phyloP scores from a whole-genome alignment of 2,113 vertebrate genomes.

The Hipposideros armiger region DNA sequence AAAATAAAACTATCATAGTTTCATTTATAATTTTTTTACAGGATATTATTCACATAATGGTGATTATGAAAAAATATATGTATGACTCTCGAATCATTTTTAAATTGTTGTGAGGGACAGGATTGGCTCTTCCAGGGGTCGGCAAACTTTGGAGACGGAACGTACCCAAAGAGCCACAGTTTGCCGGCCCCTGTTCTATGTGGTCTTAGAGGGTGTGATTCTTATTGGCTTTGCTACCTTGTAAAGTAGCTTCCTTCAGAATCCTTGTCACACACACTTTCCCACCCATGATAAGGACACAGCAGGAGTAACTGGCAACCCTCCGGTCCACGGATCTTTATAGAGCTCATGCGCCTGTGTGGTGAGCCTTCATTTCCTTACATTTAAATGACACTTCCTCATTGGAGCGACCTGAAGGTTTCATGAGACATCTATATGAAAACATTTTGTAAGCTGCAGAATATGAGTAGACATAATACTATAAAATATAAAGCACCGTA shows the following conservation, averaged over 20 bases:
- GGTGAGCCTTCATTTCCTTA: not conserved
- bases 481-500: not conserved
- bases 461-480: not conserved
- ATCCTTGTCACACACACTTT: not conserved
- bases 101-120: too few species aligned
- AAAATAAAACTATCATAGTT: too few species aligned
- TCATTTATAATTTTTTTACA: too few species aligned
- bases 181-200: too few species aligned
- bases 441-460: not conserved
- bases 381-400: not conserved
- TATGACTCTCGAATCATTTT: too few species aligned
- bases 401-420: not conserved
- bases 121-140: too few species aligned
- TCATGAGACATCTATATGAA: not conserved
- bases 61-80: too few species aligned
- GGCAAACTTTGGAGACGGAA: too few species aligned
- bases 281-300: not conserved
- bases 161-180: too few species aligned
- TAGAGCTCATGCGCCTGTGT: not conserved
- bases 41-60: too few species aligned
- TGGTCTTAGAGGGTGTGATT: not conserved
- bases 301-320: not conserved
- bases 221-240: not conserved
- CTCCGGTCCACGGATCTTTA: not conserved
- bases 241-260: not conserved